Conservation (phyloP, 2,888 invertebrate genomes). For the Galeopsomyia nigrocyanea region DNA sequence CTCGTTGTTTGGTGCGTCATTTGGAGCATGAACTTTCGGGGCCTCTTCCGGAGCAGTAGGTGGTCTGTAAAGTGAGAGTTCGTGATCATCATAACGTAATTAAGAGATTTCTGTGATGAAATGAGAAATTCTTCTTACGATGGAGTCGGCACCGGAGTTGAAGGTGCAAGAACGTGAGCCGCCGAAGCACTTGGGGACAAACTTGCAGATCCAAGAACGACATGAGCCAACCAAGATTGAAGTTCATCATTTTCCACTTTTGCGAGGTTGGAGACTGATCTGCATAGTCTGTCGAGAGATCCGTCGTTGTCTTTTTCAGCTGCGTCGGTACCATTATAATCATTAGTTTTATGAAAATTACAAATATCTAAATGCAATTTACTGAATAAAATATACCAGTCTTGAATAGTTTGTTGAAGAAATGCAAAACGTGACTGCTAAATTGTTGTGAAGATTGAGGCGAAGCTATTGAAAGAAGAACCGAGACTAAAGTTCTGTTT, state of each 20-base stretch:
- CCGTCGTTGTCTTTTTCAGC: constrained; percentile 69
- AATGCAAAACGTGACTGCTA: constrained; percentile 83
- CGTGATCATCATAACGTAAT: neutral
- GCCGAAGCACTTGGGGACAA: constrained; percentile 69
- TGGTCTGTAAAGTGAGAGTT: constrained; percentile 22
- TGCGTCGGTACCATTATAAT: constrained; percentile 6
- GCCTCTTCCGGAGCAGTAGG: constrained; percentile 53
- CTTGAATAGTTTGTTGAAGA: constrained; percentile 82
- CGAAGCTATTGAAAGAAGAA: constrained; percentile 85
- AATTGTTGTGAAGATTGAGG: constrained; percentile 80
- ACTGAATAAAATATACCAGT: constrained; percentile 71
- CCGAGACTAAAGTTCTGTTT: constrained; percentile 80
- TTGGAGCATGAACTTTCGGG: constrained; percentile 58
- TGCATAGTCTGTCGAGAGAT: constrained; percentile 77
- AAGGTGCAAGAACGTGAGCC: constrained; percentile 70
- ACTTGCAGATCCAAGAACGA: constrained; percentile 74
- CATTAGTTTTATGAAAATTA: neutral
- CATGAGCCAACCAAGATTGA: constrained; percentile 77
- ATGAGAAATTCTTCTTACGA: constrained; percentile 19
- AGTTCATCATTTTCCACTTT: constrained; percentile 76
- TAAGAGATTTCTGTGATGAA: constrained; percentile 31
- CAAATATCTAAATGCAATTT: neutral
- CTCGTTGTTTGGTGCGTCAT: constrained; percentile 54
- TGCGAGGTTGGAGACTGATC: constrained; percentile 77
- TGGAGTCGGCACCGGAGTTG: constrained; percentile 8